These are phyloP conservation scores for Bombus confusus DNA, from an alignment of 1,140 invertebrate species.

Conservation along the genomic window DNA sequence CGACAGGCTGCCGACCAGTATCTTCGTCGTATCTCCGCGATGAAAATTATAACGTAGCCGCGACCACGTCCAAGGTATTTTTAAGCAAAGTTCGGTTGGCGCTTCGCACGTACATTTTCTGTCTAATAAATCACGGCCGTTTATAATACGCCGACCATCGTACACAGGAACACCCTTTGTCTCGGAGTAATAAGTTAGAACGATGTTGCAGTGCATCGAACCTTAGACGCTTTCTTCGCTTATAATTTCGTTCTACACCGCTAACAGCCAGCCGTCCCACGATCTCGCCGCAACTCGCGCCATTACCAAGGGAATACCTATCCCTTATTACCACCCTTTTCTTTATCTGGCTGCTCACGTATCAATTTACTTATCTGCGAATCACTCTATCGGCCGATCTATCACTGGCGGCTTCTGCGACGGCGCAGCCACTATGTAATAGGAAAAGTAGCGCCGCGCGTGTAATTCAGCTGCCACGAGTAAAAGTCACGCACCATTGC, in stretches of 20 bases:
- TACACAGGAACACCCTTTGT: conserved; percentile 15
- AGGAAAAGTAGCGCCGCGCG: conserved; percentile 57
- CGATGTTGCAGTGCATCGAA: conserved; percentile 52
- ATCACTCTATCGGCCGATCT: conserved; percentile 64
- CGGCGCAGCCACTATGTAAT: conserved; percentile 47
- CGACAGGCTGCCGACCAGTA: not conserved
- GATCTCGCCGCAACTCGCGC: conserved; percentile 54
- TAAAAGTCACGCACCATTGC: conserved; percentile 54
- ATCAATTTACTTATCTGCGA: conserved; percentile 71
- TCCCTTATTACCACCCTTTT: conserved; percentile 63
- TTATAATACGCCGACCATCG: not conserved
- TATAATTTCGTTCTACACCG: conserved; percentile 62
- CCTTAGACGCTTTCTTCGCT: conserved; percentile 50
- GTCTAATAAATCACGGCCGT: conserved; percentile 42
- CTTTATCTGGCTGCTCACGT: conserved; percentile 68
- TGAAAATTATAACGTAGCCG: conserved; percentile 34
- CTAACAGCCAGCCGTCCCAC: conserved; percentile 53
- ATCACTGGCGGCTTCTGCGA: conserved; percentile 52
- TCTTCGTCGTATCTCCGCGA: conserved; percentile 30
- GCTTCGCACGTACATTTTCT: not conserved
- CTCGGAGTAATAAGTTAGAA: conserved; percentile 36
- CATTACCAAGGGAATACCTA: conserved; percentile 62
- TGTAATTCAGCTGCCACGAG: conserved; percentile 63
- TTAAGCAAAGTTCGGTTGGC: conserved; percentile 19
- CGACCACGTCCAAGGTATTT: conserved; percentile 26